These are phyloP conservation scores for Acleris literana DNA, from an alignment of 2,888 invertebrate genomes.

Conservation along the genomic window DNA sequence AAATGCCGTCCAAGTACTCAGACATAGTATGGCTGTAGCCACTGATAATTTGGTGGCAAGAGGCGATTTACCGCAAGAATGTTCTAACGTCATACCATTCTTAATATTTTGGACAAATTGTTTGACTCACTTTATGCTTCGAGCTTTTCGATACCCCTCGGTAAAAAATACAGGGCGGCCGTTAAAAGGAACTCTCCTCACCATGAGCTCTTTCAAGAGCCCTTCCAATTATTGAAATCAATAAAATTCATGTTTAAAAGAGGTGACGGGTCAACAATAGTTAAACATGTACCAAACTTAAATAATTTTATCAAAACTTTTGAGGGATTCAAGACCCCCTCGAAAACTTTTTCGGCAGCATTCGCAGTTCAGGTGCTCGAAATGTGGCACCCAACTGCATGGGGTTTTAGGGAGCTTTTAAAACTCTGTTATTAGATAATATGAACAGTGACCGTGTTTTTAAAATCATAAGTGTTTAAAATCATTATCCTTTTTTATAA, in stretches of 20 bases:
- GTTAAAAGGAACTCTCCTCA: constrained; percentile 31
- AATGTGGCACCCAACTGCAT: constrained; percentile 33
- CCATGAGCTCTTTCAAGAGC: constrained; percentile 29
- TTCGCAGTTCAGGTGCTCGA: constrained; percentile 21
- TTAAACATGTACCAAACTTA: background rate
- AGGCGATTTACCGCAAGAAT: background rate
- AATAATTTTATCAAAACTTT: constrained; percentile 6
- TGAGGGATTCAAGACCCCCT: background rate
- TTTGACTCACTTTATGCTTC: background rate
- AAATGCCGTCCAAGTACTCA: constrained; percentile 29
- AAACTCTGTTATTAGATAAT: constrained; percentile 36
- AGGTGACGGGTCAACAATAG: background rate
- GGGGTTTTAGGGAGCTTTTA: constrained; percentile 37
- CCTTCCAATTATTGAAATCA: constrained; percentile 23
- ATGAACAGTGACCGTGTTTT: constrained; percentile 5
- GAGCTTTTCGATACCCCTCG: background rate
- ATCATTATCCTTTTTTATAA: constrained; percentile 4
- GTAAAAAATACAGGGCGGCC: background rate
- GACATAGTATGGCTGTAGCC: constrained; percentile 20
- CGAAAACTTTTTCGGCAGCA: constrained; percentile 1
- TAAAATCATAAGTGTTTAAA: too few relatives aligned
- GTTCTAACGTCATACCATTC: background rate
- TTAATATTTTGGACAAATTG: background rate
- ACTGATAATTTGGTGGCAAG: background rate
- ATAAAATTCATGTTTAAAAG: constrained; percentile 24